Base-by-base conservation (phyloP, 2,113 vertebrate species). In the Poeciliopsis retropinna region DNA sequence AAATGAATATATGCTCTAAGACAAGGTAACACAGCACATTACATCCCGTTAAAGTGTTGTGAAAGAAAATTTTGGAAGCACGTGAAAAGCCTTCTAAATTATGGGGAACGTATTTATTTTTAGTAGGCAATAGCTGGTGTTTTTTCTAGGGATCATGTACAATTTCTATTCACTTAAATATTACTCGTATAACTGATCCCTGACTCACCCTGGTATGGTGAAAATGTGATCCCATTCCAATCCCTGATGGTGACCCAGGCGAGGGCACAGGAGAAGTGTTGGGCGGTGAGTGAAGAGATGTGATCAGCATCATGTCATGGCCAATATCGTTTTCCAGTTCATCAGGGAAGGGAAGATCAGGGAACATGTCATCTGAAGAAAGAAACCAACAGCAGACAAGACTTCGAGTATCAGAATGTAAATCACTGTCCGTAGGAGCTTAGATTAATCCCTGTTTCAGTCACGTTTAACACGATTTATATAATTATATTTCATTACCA, bases 271-370 rank as follows among this genome's bases (percentile, higher is more conserved):
- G 97, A 34, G 97, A 98, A 63, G 97, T 96, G 91, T 96, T 98
- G 67, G 97, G 97, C 82, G 97, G 97, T 64, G 97, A 95, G 84
- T 98, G 97, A 72, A 98, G 97, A 88, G 96, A 96, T 65, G 97
- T 98, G 92, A 99, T 98, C 87, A 98, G 92, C 93, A 98, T 98
- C 93, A 95, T 95, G 86, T 94, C 94, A 25, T 94, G 92, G 81
- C 96, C 96, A 60, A 99, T 97, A 84, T 98, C 97, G 70, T 98
- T 99, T 93, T 98, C 97, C 96, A 99, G 96, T 85, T 99, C 97
- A 72, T 98, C 97, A 70, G 97, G 96, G 88, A 98, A 99, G 1
- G 97, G 96, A 81, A 99, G 95, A 89, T 97, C 97, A 83, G 34
- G 34, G 34, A 99, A 98, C 96, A 99, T 97, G 91, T 98, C 97